Evolutionary conservation across 2,797 vertebrate species (phyloP).

Genomic region (Cephalopachus bancanus): DNA sequence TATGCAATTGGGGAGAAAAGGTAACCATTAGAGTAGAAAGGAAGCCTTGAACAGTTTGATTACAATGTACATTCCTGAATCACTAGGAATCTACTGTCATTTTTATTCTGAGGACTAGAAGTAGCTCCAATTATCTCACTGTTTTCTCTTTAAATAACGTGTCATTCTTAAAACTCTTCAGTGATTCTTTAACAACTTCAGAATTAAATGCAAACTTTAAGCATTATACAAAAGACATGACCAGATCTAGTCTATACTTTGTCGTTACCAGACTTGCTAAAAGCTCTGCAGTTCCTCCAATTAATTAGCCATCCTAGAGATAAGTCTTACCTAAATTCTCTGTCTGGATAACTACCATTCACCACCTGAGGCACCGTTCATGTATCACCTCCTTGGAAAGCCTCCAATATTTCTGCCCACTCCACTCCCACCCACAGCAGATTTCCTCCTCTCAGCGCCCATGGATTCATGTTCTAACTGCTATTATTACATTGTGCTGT

Average conservation of each 20-base stretch:
- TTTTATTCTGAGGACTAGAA: conserved; percentile 72
- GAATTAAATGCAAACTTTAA: conserved; percentile 56
- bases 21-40: conserved; percentile 49
- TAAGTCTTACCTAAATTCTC: background rate
- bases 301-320: background rate
- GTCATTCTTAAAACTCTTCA: conserved; percentile 30
- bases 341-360: conserved; percentile 3
- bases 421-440: background rate
- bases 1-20: background rate
- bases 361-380: background rate
- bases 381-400: background rate
- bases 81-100: conserved; percentile 57
- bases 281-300: background rate
- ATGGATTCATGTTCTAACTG: background rate
- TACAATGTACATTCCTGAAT: conserved; percentile 55
- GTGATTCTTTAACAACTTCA: conserved; percentile 47
- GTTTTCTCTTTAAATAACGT: conserved; percentile 40
- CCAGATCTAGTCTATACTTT: background rate
- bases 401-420: background rate
- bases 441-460: background rate
- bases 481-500: background rate
- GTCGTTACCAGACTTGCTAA: background rate
- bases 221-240: background rate
- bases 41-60: conserved; percentile 60
- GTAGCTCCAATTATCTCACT: conserved; percentile 29